Evolutionary conservation across 1,140 invertebrate species (phyloP).

Genomic region (Lucilia cuprina): DNA sequence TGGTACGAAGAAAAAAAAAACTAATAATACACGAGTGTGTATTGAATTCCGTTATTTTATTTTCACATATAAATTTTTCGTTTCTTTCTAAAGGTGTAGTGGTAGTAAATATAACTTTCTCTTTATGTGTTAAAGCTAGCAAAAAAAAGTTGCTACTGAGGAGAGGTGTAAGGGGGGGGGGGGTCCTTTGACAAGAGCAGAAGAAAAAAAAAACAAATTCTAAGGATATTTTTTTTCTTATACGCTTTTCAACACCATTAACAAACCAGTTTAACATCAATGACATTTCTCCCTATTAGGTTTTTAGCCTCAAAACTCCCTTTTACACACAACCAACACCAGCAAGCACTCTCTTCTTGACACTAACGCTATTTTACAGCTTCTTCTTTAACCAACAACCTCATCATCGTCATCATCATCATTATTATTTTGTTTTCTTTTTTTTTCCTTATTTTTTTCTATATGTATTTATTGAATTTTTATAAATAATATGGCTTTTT

Average conservation of each 20-base stretch:
- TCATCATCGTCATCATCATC: too few relatives aligned
- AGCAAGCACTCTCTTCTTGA: neutral
- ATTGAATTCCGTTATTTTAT: conserved; percentile 16
- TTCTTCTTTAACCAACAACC: neutral
- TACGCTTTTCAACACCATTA: conserved; percentile 15
- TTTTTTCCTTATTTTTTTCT: neutral
- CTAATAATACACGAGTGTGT: conserved; percentile 2
- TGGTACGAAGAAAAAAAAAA: neutral
- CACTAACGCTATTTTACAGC: neutral
- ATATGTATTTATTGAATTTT: conserved; percentile 36
- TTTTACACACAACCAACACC: neutral
- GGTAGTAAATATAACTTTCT: conserved; percentile 1
- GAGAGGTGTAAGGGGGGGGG: neutral
- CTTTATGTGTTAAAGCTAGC: neutral
- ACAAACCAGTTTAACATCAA: conserved; percentile 25
- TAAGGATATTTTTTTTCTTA: too few relatives aligned
- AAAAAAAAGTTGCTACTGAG: too few relatives aligned
- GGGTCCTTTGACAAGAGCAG: too few relatives aligned
- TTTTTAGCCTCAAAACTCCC: neutral
- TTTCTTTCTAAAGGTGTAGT: neutral
- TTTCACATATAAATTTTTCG: neutral
- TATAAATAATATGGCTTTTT: conserved; percentile 22
- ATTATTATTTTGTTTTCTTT: neutral
- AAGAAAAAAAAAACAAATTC: too few relatives aligned
- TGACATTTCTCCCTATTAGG: neutral